Conservation (phyloP, 2,888 invertebrate species). For the Allacma fusca region DNA sequence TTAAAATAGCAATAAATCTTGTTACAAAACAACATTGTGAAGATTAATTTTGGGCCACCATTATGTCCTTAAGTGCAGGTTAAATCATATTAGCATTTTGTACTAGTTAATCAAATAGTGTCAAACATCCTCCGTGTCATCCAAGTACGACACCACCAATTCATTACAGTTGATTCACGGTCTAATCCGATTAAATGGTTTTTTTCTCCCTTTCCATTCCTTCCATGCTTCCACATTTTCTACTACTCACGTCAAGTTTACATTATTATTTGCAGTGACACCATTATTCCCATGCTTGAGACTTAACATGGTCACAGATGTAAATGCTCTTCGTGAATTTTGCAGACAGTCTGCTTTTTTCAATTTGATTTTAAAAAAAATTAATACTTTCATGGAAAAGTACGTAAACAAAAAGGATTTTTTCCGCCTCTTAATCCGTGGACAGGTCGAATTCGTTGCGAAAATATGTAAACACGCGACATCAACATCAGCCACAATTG, state of each 20-base stretch:
- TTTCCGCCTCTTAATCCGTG: background rate
- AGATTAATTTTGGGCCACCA: background rate
- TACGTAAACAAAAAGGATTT: too few species aligned
- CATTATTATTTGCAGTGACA: background rate
- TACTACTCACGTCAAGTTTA: background rate
- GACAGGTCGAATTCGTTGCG: background rate
- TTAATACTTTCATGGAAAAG: too few species aligned
- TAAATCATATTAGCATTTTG: background rate
- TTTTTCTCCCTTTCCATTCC: background rate
- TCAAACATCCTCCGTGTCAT: background rate
- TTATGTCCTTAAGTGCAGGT: constrained; percentile 1
- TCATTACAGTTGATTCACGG: constrained; percentile 6
- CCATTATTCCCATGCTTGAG: background rate
- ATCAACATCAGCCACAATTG: too few species aligned
- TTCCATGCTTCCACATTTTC: background rate
- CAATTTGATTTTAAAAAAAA: too few species aligned
- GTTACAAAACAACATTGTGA: background rate
- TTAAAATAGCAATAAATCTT: background rate
- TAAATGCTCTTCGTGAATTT: background rate
- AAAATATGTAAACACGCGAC: background rate
- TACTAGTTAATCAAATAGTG: background rate
- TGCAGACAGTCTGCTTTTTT: too few species aligned
- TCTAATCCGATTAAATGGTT: constrained; percentile 36
- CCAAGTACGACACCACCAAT: background rate
- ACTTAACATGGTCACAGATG: background rate